Evolutionary conservation across 2,888 invertebrate species (phyloP), one percentile per base, ranked within the genome.

Genomic region (Crematogaster levior): DNA sequence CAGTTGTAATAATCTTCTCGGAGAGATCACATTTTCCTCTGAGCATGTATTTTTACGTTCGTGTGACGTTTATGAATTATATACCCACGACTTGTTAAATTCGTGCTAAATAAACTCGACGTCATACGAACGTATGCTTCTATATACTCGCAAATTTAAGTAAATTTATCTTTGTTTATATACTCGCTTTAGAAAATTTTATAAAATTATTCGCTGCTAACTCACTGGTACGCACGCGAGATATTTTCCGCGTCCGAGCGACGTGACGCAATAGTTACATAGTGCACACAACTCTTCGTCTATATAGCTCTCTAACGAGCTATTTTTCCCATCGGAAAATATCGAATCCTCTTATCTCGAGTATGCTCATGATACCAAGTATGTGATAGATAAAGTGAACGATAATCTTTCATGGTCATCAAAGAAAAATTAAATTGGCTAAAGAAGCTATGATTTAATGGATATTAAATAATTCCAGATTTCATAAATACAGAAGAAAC

Each of bases 151-250:
- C 18, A 18, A 46, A 68, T 56, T 43, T 58, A 77, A 74, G 74
- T 74, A 74, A 68, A 77, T 58, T 68, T 24, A 34, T 43, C 34
- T 56, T 34, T 58, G 43, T 77, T 77, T 68, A 65, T 43, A 24
- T 27, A 18, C 3, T 15, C 21, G 53, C 30, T 58, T 77, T 68
- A 68, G 77, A 40, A 56, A 46, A 77, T 77, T 77, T 77, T 77
- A 77, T 77, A 24, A 77, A 77, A 77, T 68, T 66, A 77, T 53
- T 37, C 65, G 30, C 53, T 21, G 27, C 53, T 40, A 53, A 21
- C 3, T 34, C n/a, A 48, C 30, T 21, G 3, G 34, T 43, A 12
- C 46, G 21, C 34, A 40, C 68, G 30, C 30, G 7, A 30, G 21
- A 56, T 58, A 77, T 58, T 56, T 77, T 46, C 2, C 56, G 30